Evolutionary conservation across 2,113 vertebrate genomes (phyloP).

Genomic region (Grallaria varia): DNA sequence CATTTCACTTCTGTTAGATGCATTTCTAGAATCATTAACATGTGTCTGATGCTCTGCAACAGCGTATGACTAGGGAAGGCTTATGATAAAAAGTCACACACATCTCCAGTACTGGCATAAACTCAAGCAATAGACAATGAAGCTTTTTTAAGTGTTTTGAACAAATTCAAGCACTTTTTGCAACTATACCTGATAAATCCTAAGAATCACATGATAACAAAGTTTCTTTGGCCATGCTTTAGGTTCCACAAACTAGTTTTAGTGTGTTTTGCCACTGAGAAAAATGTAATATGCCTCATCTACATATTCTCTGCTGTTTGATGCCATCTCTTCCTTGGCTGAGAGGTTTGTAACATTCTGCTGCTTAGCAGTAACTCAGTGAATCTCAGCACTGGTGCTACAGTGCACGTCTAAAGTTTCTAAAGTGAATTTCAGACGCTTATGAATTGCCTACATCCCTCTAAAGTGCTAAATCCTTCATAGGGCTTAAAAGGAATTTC

Average conservation of each 20-base stretch:
- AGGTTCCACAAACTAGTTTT: background rate
- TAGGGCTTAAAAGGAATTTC: background rate
- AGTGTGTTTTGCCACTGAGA: background rate
- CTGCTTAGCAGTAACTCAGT: background rate
- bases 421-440: background rate
- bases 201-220: background rate
- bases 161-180: background rate
- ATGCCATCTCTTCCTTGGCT: background rate
- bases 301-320: background rate
- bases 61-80: accelerated
- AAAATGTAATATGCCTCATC: background rate
- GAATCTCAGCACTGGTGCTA: background rate
- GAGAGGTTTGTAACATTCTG: background rate
- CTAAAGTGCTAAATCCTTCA: background rate
- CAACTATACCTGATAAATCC: background rate
- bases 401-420: background rate
- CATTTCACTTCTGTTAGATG: background rate
- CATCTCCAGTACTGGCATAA: background rate
- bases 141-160: background rate
- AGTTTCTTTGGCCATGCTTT: background rate
- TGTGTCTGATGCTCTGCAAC: background rate
- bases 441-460: background rate
- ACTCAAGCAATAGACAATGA: background rate
- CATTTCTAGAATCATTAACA: background rate
- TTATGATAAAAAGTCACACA: background rate